Evolutionary conservation across 2,888 invertebrate species (phyloP), one percentile per base, ranked within the genome.

Genomic region (Amiota communis): DNA sequence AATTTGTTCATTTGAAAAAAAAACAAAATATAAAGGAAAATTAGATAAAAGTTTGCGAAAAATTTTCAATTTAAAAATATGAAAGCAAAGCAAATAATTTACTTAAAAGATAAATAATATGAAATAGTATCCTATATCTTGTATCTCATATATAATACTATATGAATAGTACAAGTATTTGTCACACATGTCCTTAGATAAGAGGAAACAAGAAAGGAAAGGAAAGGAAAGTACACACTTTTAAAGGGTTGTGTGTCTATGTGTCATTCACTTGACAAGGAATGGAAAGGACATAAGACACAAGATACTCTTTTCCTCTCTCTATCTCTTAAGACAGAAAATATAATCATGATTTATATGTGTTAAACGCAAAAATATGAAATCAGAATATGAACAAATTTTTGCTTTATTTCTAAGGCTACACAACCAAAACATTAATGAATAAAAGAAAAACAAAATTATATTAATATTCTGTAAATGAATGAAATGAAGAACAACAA

Each of bases 381-480:
- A 68, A 68, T 68, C 51, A 68, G 23, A 9, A 53, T 51, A 53
- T 68, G 47, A 51, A 20, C 36, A 68, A 68, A 36, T 36, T 36
- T 36, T 36, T 6, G 36, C 36, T 36, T 36, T 36, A 36, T 4
- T 2, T 6, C 36, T 36, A 36, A 6, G 36, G 36, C 36, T 36
- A 36, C 3, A 36, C 36, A 36, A 23, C 23, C 23, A 23, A n/a
- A n/a, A 23, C 23, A 23, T 23, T 23, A 23, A 23, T 23, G 23
- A 23, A 23, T 36, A 6, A 36, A 36, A 36, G 36, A 36, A 36
- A 36, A 6, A 36, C 36, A 36, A 68, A 68, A 68, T 53, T 53
- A 48, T 68, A 53, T 53, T 68, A 68, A 68, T 68, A 68, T 68
- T 51, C 67, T 68, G 53, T 51, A 68, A 68, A 68, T 68, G 67